Evolutionary conservation across 2,888 invertebrate genomes (phyloP), one percentile per base, ranked within the genome.

Genomic region (Luperina nickerlii): DNA sequence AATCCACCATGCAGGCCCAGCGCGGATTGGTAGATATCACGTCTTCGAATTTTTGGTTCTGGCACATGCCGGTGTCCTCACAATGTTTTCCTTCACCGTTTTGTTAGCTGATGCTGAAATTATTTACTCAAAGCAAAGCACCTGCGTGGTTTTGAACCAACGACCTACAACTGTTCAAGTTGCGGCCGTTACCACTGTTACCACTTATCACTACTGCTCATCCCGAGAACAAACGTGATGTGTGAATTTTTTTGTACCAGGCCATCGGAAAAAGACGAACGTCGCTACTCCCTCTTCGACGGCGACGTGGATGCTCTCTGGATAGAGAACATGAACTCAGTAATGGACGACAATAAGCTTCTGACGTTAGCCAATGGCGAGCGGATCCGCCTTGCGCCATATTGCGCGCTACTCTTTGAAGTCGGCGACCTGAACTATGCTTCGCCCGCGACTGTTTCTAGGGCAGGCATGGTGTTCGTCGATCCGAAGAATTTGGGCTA

Each of bases 291-390:
- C 70, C 96, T 99, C 70, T 99, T 99, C 95, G 99, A 99, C 93
- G 99, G 99, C 5, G 99, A 99, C 92, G 99, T 99, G 5, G 99
- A 99, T 96, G 98, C 99, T 0, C 97, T 99, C 65, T 99, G 99
- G 99, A 99, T 99, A 86, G 99, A 99, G 95, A 99, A 99, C 95
- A 99, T 99, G 99, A 99, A 99, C 96, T 99, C 99, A 0, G 99
- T 99, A 3, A 99, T 99, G 99, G 99, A 99, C 92, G 99, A 99
- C 94, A 99, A 99, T 93, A 98, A 98, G 92, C 96, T 99, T 66
- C 96, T 99, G 77, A 99, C 99, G 0, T 96, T 99, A 80, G 99
- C 99, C 8, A 99, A 99, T 93, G 99, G 99, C 78, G 98, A 99
- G 95, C 97, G 99, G 83, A 98, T 99, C 84, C 97, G 98, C 82